Conservation (phyloP, 2,113 vertebrate genomes). For the Alligator sinensis region DNA sequence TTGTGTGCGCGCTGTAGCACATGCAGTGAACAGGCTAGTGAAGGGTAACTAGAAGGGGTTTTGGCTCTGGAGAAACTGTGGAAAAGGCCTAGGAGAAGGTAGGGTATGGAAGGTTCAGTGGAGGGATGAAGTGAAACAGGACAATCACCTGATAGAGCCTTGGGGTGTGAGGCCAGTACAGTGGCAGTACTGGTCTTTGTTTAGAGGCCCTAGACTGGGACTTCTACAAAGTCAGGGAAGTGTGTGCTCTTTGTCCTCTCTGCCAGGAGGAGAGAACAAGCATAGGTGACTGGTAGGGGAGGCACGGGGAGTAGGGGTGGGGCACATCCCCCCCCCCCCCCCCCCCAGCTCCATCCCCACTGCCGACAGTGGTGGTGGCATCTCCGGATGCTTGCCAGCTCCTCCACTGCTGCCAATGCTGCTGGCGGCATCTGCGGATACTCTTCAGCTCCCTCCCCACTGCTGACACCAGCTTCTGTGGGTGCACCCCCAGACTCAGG, state of each 20-base stretch:
- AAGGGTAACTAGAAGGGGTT: background rate
- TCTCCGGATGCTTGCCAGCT: too few relatives aligned
- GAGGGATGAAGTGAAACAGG: rapidly evolving
- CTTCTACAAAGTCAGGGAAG: background rate
- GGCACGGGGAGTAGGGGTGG: background rate
- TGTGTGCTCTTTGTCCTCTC: background rate
- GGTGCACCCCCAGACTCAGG: too few relatives aligned
- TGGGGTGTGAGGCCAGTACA: background rate
- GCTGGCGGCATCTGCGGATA: background rate
- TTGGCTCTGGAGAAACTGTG: background rate
- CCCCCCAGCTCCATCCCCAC: too few relatives aligned
- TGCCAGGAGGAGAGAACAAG: background rate
- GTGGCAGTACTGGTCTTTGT: background rate
- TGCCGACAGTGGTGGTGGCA: too few relatives aligned
- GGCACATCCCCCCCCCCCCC: too few relatives aligned
- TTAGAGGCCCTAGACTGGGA: background rate
- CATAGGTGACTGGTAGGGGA: background rate
- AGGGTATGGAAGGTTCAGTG: background rate
- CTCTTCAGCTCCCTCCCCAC: background rate
- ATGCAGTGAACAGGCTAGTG: background rate
- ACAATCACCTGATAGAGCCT: rapidly evolving
- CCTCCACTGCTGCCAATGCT: background rate
- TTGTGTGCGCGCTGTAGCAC: rapidly evolving
- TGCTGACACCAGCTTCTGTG: background rate
- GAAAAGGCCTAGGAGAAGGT: background rate